A percentile compares a stretch with the other conserved stretches of the same genome.
Evolutionary conservation across 2,113 vertebrate species (phyloP).

Genomic region (Neotragus moschatus): DNA sequence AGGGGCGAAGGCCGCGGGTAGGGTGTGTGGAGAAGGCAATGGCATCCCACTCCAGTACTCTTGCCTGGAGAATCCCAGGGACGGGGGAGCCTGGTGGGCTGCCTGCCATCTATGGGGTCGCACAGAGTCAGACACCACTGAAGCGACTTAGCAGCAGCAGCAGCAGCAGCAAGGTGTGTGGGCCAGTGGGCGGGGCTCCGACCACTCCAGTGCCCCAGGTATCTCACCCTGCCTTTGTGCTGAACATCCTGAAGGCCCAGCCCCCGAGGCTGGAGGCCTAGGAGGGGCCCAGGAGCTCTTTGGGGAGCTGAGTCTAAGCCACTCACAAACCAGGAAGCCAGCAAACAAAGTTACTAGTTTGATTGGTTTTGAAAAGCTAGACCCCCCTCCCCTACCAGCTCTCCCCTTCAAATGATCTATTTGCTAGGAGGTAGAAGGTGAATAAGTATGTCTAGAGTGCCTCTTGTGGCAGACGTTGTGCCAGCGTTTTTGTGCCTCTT

Average conservation of each 20-base stretch:
- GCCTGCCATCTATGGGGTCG: too few species aligned
- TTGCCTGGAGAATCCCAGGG: too few species aligned
- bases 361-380: not conserved
- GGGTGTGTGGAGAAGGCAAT: not conserved
- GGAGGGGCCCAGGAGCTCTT: not conserved
- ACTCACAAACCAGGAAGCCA: not conserved
- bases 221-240: not conserved
- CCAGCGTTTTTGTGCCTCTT: not conserved
- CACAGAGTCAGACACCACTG: too few species aligned
- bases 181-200: not conserved
- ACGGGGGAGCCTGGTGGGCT: too few species aligned
- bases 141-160: too few species aligned
- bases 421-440: not conserved
- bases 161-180: too few species aligned
- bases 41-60: too few species aligned
- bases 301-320: not conserved
- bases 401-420: not conserved
- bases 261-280: not conserved
- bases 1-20: not conserved
- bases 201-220: fast-evolving
- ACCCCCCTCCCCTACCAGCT: not conserved
- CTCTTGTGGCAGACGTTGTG: not conserved
- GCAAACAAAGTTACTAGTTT: not conserved
- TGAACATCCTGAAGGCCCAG: not conserved
- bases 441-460: not conserved